Conservation (phyloP, 1,140 invertebrate species). For the Heterodera schachtii region DNA sequence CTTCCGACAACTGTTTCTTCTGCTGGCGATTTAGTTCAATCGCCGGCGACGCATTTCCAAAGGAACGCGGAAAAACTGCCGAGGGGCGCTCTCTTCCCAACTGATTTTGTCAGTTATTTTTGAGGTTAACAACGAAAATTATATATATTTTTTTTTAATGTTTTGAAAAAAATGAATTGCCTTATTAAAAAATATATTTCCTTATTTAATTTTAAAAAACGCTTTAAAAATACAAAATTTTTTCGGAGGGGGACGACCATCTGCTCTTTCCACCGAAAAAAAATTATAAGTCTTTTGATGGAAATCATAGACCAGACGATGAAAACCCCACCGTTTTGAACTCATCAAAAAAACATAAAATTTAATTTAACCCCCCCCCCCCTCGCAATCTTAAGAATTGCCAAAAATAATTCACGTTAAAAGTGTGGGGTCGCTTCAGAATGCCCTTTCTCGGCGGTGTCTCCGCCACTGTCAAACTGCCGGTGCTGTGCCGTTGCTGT, state of each 20-base stretch:
- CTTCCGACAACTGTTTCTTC: not conserved
- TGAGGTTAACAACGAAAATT: too few relatives aligned
- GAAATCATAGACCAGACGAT: too few relatives aligned
- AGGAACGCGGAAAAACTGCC: not conserved
- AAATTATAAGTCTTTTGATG: too few relatives aligned
- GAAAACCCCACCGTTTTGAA: too few relatives aligned
- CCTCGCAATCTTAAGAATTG: too few relatives aligned
- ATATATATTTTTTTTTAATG: too few relatives aligned
- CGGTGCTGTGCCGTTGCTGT: constrained; percentile 23
- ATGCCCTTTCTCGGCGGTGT: constrained; percentile 30
- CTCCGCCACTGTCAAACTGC: constrained; percentile 3
- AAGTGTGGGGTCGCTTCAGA: constrained; percentile 33
- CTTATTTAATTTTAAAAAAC: not conserved
- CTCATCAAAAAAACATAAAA: too few relatives aligned
- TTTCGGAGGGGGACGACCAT: too few relatives aligned
- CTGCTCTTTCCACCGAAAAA: too few relatives aligned
- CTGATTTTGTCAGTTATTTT: not conserved
- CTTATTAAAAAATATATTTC: not conserved
- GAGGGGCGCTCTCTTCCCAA: constrained; percentile 3
- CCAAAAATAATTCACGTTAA: not conserved
- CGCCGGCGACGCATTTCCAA: not conserved
- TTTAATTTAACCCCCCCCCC: too few relatives aligned
- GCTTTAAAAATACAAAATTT: too few relatives aligned
- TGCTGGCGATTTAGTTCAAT: not conserved
- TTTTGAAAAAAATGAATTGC: too few relatives aligned